phyloP scores from a whole-genome alignment of 1,140 invertebrate species.

The Plectrocnemia conspersa region DNA sequence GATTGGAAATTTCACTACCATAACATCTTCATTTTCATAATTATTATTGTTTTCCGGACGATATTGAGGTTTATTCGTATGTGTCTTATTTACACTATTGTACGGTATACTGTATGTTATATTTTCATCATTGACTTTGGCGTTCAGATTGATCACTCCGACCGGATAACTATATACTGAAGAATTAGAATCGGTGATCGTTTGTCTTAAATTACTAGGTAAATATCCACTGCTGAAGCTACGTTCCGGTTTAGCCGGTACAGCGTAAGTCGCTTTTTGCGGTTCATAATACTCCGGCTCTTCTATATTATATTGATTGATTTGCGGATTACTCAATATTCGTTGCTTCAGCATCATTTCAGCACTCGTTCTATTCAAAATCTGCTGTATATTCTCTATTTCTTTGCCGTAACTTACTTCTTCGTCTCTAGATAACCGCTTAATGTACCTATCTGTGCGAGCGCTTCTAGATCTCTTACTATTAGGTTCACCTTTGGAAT shows the following conservation, averaged over 20 bases:
- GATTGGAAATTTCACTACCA: constrained; percentile 50
- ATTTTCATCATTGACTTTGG: constrained; percentile 51
- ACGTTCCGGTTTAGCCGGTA: constrained; percentile 37
- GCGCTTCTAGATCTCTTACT: constrained; percentile 56
- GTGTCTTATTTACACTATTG: constrained; percentile 42
- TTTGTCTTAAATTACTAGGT: constrained; percentile 35
- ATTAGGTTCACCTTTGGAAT: constrained; percentile 52
- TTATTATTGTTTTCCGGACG: constrained; percentile 23
- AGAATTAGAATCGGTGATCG: constrained; percentile 49
- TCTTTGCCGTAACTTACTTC: constrained; percentile 57
- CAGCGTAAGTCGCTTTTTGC: constrained; percentile 7
- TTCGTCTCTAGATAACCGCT: constrained; percentile 66
- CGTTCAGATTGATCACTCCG: constrained; percentile 52
- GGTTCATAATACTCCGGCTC: constrained; percentile 32
- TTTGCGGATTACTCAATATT: constrained; percentile 37
- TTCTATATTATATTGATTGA: constrained; percentile 16
- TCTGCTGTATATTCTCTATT: constrained; percentile 50
- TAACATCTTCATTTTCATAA: constrained; percentile 42
- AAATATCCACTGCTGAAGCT: constrained; percentile 39
- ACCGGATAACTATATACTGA: constrained; percentile 49
- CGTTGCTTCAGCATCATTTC: constrained; percentile 44
- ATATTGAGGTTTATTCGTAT: constrained; percentile 13
- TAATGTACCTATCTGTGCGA: constrained; percentile 72
- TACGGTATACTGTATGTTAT: constrained; percentile 51
- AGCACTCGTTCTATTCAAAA: constrained; percentile 49